phyloP scores from a whole-genome alignment of 1,140 invertebrate genomes.

The Drosophila sp. region DNA sequence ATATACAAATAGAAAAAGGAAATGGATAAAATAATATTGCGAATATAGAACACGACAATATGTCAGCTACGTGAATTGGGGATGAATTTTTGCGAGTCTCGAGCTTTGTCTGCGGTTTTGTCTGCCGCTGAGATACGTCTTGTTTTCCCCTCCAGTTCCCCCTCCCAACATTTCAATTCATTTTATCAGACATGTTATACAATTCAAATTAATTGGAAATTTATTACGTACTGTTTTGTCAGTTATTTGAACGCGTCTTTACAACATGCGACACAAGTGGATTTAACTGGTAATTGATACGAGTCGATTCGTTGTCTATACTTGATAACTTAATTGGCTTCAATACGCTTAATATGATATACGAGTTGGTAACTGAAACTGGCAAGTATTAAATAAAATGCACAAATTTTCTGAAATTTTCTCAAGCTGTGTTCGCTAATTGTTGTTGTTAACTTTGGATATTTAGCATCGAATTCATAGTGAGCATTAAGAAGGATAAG shows the following conservation, averaged over 20 bases:
- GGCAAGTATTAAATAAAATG: no score
- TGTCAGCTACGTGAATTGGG: slow-evolving; percentile 37
- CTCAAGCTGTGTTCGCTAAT: background rate
- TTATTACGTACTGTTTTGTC: slow-evolving; percentile 31
- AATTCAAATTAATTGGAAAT: slow-evolving; percentile 55
- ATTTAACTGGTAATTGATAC: slow-evolving; percentile 23
- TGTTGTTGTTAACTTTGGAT: background rate
- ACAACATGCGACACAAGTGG: slow-evolving; percentile 19
- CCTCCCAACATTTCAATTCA: background rate
- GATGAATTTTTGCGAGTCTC: slow-evolving; percentile 16
- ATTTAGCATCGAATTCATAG: background rate
- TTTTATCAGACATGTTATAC: slow-evolving; percentile 18
- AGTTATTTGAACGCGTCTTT: slow-evolving; percentile 24
- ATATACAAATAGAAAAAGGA: slow-evolving; percentile 25
- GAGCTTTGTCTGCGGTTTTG: background rate
- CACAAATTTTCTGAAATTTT: background rate
- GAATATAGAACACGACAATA: slow-evolving; percentile 27
- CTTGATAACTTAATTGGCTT: slow-evolving; percentile 9
- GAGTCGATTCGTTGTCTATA: background rate
- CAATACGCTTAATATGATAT: background rate
- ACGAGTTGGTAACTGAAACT: background rate
- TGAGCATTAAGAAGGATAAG: no score
- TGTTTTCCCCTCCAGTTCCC: no score
- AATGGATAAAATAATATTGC: no score
- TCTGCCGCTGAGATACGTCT: slow-evolving; percentile 21